A percentile compares a stretch with the other conserved stretches of the same genome.
phyloP scores from a whole-genome alignment of 2,888 invertebrate genomes.

The Pammene aurita region DNA sequence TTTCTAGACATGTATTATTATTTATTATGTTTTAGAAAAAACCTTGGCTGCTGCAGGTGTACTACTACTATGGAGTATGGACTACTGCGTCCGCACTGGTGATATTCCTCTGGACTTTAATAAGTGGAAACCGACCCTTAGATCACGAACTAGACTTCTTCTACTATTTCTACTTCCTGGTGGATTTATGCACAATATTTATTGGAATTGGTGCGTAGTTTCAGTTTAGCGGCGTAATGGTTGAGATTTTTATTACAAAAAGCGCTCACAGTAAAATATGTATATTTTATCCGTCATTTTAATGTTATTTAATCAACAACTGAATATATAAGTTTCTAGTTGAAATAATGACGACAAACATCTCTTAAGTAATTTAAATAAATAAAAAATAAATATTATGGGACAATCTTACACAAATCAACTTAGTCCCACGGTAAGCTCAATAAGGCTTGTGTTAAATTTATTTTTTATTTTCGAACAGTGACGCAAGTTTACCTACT shows the following conservation, averaged over 20 bases:
- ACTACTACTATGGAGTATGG: slow-evolving; percentile 56
- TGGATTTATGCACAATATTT: slow-evolving; percentile 27
- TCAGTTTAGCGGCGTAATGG: background rate
- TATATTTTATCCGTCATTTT: too few species aligned
- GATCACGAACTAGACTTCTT: slow-evolving; percentile 42
- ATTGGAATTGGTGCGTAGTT: slow-evolving; percentile 9
- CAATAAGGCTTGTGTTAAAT: too few species aligned
- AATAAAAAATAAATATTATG: too few species aligned
- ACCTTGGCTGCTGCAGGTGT: slow-evolving; percentile 48
- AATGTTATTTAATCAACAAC: too few species aligned
- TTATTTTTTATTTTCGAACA: slow-evolving; percentile 42
- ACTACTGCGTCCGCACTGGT: slow-evolving; percentile 48
- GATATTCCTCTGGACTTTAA: slow-evolving; percentile 47
- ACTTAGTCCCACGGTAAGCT: too few species aligned
- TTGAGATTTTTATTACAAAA: too few species aligned
- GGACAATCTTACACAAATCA: too few species aligned
- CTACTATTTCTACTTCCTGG: slow-evolving; percentile 45
- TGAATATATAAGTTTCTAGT: too few species aligned
- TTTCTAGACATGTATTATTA: too few species aligned
- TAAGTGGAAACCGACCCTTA: slow-evolving; percentile 25
- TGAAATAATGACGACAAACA: too few species aligned
- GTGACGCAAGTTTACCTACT: slow-evolving; percentile 52
- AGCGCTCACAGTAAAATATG: too few species aligned
- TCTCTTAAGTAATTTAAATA: too few species aligned
- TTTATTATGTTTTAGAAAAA: slow-evolving; percentile 48